Evolutionary conservation across 2,888 invertebrate genomes (phyloP), one percentile per base, ranked within the genome.

Genomic region (Sphaerophoria rueppellii): DNA sequence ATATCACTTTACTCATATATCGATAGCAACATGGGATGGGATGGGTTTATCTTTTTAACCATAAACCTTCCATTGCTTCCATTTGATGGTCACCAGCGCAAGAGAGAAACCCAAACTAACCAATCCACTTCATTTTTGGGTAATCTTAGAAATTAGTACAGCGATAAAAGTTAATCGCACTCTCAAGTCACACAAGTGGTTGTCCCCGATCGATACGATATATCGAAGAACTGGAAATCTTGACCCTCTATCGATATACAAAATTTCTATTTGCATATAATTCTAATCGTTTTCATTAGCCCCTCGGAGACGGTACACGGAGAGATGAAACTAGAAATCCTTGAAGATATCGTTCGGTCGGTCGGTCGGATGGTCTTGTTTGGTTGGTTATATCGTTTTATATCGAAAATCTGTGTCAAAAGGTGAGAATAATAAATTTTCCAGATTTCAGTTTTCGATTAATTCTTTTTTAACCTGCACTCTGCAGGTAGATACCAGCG

Each of bases 381-480:
- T 24, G 24, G 12, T 60, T 24, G 60, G 37, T 16, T n/a, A 0
- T 54, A 50, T 60, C 52, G 35, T 32, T 55, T 71, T 71, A 54
- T 71, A 35, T 71, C 55, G 67, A 60, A 55, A 71, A 82, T 79
- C 74, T 74, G 48, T 82, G 82, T 79, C 74, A 75, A 55, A 71
- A 83, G 82, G 82, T 83, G 79, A 83, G 82, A 83, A 71, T 46
- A 75, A 79, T 79, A 83, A 83, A 75, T 83, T 83, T 55, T 67
- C 60, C 34, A 79, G 79, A 83, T 83, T 71, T 55, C 9, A 58
- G 34, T 65, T 14, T 46, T 58, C 65, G 79, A 82, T 82, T 79
- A 74, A 74, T 55, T 60, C 57, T 43, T 14, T 58, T 9, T 57
- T 37, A 7, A 24, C 24, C 24, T 24, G 24, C 24, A 24, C 1